Base-by-base conservation (phyloP, 2,113 vertebrate species). In the Vulpes ferrilata region DNA sequence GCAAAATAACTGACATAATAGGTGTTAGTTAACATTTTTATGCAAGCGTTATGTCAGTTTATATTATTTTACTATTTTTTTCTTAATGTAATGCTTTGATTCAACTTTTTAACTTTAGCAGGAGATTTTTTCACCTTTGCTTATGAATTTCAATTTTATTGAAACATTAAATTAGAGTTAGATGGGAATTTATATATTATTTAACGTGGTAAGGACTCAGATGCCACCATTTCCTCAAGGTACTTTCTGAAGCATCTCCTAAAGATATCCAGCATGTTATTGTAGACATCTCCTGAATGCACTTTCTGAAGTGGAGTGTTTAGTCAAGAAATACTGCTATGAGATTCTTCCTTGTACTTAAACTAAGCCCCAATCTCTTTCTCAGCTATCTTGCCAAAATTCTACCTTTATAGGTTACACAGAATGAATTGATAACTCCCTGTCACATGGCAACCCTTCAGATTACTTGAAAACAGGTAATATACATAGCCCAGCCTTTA, bases 71-170 rank as follows among this genome's bases (percentile, higher is more conserved):
- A 32, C 38, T 89, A 22, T 32, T 74, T 76, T 86, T 35, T n/a
- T 69, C 60, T 93, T 93, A 10, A 71, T 71, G n/a, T 65, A 93
- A 78, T 91, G 4, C 27, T 88, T 96, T 78, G 19, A 48, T 88
- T 1, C 23, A 88, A 53, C 15, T 87, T 79, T 78, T 35, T 71
- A 59, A 80, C 74, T 73, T 90, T 55, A 65, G 25, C n/a, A 32
- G 25, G 9, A 43, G 27, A 43, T 81, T 55, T 62, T 84, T 5
- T 85, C 73, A 59, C 13, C 11, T 85, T 90, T 92, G 27, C n/a
- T 71, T 57, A n/a, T 88, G 4, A 4, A 92, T 93, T 96, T 94
- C 16, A 53, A 53, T 84, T 83, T 80, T 9, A 67, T 74, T 2
- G 51, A 67, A 53, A 57, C n/a, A 76, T 90, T 96, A 92, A 19